phyloP scores from a whole-genome alignment of 1,140 invertebrate genomes.

The Agrypnia vestita region DNA sequence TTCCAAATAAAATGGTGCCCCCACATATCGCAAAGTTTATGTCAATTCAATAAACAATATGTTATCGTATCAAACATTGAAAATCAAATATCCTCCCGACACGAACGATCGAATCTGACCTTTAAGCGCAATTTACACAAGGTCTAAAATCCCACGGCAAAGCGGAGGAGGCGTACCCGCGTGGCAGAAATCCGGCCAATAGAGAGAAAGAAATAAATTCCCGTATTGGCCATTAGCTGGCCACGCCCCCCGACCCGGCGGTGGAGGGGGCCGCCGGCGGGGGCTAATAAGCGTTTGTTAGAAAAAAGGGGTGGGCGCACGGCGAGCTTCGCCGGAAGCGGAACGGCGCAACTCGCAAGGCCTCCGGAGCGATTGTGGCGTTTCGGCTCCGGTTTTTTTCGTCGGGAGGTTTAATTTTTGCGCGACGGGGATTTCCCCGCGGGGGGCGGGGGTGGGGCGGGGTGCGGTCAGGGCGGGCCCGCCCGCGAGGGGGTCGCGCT shows the following conservation, averaged over 20 bases:
- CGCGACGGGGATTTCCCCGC: constrained; percentile 56
- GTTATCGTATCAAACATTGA: constrained; percentile 40
- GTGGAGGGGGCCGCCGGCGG: constrained; percentile 51
- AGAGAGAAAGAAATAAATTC: constrained; percentile 74
- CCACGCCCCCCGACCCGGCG: constrained; percentile 63
- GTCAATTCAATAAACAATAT: constrained; percentile 31
- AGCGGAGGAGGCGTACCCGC: constrained; percentile 65
- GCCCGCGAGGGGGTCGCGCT: constrained; percentile 64
- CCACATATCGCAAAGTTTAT: constrained; percentile 33
- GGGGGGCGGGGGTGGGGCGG: constrained; percentile 31
- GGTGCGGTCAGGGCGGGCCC: constrained; percentile 63
- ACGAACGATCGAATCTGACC: constrained; percentile 10
- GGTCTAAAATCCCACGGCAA: not conserved
- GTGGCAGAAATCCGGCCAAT: constrained; percentile 73
- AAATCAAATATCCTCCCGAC: constrained; percentile 31
- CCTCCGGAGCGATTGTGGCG: not conserved
- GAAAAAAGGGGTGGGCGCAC: constrained; percentile 49
- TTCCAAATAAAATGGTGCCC: constrained; percentile 5
- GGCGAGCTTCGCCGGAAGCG: not conserved
- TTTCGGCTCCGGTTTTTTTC: constrained; percentile 3
- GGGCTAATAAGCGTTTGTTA: constrained; percentile 42
- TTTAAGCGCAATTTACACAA: not conserved
- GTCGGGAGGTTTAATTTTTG: constrained; percentile 54
- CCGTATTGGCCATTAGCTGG: constrained; percentile 73
- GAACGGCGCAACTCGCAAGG: constrained; percentile 60